These are phyloP conservation scores for Diarsia mendica DNA, from an alignment of 2,888 invertebrate species.

Conservation along the genomic window DNA sequence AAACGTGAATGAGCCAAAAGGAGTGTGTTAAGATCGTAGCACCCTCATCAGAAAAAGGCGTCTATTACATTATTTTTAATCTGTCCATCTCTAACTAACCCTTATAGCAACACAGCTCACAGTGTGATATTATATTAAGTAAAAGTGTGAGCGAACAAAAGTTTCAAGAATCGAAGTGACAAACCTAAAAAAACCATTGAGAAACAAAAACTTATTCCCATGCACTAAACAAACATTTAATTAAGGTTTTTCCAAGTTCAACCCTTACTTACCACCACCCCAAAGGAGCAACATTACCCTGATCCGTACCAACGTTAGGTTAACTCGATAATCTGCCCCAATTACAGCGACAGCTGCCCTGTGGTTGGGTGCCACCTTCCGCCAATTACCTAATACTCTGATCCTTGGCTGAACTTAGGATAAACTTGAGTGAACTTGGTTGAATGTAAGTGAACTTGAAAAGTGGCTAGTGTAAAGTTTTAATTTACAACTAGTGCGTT, in stretches of 20 bases:
- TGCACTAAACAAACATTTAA: neutral
- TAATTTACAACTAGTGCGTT: slow-evolving; percentile 15
- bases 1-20: too few relatives aligned
- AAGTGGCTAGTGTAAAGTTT: slow-evolving; percentile 6
- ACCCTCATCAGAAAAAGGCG: too few relatives aligned
- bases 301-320: slow-evolving; percentile 22
- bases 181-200: neutral
- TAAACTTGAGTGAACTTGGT: slow-evolving; percentile 14
- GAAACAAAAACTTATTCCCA: neutral
- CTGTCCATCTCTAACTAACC: too few relatives aligned
- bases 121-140: neutral
- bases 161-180: neutral
- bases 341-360: slow-evolving; percentile 65
- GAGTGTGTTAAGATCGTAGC: too few relatives aligned
- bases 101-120: neutral
- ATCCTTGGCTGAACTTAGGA: slow-evolving; percentile 38
- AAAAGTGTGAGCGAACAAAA: neutral
- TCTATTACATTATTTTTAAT: too few relatives aligned
- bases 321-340: slow-evolving; percentile 67
- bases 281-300: slow-evolving; percentile 12
- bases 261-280: too few relatives aligned
- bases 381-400: slow-evolving; percentile 66
- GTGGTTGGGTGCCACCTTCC: slow-evolving; percentile 65
- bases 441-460: slow-evolving; percentile 6
- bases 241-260: neutral